Percentiles rank a stretch among this genome's conserved stretches.
These are phyloP conservation scores for Etia nguti DNA, from an alignment of 2,113 vertebrate genomes.

Conservation along the genomic window DNA sequence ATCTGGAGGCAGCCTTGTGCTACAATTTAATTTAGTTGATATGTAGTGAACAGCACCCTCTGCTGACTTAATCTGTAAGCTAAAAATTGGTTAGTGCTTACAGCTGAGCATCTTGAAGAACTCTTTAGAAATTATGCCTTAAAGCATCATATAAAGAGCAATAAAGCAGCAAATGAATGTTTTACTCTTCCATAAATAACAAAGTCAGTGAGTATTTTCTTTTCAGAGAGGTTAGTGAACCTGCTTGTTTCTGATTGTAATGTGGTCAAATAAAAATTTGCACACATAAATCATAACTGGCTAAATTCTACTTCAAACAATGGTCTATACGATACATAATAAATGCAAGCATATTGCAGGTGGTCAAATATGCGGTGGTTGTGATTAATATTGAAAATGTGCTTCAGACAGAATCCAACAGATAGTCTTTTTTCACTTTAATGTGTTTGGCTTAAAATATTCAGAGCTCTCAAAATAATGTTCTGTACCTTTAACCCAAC, in stretches of 20 bases:
- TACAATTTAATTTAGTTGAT: conserved; percentile 33
- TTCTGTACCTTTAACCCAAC: neutral
- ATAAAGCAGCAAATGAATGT: neutral
- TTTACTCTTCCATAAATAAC: neutral
- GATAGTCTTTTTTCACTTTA: neutral
- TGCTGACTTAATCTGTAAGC: conserved; percentile 25
- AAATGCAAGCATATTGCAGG: neutral
- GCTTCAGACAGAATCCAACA: neutral
- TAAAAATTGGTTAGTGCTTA: neutral
- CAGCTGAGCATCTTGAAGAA: neutral
- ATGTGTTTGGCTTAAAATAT: neutral
- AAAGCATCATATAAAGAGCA: neutral
- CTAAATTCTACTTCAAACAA: neutral
- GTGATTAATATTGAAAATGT: neutral
- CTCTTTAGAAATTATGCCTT: neutral
- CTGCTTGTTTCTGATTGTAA: neutral
- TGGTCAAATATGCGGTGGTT: neutral
- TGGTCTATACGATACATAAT: neutral
- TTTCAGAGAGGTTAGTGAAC: neutral
- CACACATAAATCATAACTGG: neutral
- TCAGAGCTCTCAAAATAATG: neutral
- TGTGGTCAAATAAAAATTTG: neutral
- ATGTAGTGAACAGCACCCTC: conserved; percentile 57
- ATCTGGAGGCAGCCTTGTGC: conserved; percentile 50
- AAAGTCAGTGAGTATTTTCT: neutral